Conservation (phyloP, 2,888 invertebrate genomes). For the Andrena hattorfiana region DNA sequence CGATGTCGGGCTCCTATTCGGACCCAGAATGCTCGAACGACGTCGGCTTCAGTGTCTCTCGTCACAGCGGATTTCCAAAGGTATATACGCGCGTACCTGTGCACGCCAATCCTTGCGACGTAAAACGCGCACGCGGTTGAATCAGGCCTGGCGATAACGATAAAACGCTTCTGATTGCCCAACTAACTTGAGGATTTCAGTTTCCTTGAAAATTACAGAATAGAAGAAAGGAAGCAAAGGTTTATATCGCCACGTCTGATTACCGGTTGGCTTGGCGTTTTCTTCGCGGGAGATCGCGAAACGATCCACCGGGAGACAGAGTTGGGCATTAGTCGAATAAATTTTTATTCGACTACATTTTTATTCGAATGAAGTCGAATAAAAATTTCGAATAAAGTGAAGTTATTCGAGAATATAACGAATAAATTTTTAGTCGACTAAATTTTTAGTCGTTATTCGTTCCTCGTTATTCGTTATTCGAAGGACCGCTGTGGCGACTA, state of each 20-base stretch:
- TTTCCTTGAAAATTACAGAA: too few species aligned
- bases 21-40: conserved; percentile 74
- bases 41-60: conserved; percentile 7
- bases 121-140: background rate
- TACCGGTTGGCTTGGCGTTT: background rate
- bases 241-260: background rate
- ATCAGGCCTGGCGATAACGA: conserved; percentile 15
- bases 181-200: too few species aligned
- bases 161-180: background rate
- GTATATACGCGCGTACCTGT: background rate
- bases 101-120: background rate
- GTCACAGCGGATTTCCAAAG: conserved; percentile 14
- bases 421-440: too few species aligned
- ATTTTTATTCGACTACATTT: too few species aligned
- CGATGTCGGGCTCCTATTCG: conserved; percentile 72
- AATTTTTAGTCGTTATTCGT: too few species aligned
- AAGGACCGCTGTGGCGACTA: too few species aligned
- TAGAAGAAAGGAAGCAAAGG: too few species aligned
- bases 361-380: too few species aligned
- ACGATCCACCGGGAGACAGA: background rate
- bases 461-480: too few species aligned
- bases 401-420: too few species aligned
- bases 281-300: background rate
- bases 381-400: too few species aligned
- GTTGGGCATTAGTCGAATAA: too few species aligned